These are phyloP conservation scores for Helicorthomorpha holstii DNA, from an alignment of 1,140 invertebrate species.

Conservation along the genomic window DNA sequence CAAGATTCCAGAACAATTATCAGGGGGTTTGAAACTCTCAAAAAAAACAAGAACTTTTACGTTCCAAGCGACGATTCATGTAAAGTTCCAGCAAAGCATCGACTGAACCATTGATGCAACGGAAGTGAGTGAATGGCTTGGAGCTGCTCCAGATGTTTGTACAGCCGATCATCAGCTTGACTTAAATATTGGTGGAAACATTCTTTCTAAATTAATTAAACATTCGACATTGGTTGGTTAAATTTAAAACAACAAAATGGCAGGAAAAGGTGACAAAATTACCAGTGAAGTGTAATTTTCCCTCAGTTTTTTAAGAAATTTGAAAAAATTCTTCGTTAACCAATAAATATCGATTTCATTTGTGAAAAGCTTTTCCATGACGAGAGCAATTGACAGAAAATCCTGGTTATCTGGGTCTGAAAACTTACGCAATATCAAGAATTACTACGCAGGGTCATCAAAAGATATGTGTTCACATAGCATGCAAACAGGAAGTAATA, in stretches of 20 bases:
- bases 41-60: constrained; percentile 15
- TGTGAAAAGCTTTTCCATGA: constrained; percentile 46
- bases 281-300: constrained; percentile 31
- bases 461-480: too few species aligned
- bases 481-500: too few species aligned
- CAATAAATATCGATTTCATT: constrained; percentile 58
- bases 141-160: constrained; percentile 21
- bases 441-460: too few species aligned
- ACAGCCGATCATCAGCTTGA: constrained; percentile 48
- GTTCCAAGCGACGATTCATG: constrained; percentile 52
- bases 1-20: too few species aligned
- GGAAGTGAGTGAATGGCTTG: constrained; percentile 28
- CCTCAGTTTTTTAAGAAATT: constrained; percentile 41
- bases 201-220: too few species aligned
- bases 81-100: constrained; percentile 59
- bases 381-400: constrained; percentile 41
- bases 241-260: too few species aligned
- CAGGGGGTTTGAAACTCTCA: too few species aligned
- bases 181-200: too few species aligned
- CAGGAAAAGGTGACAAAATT: too few species aligned
- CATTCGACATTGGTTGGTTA: too few species aligned
- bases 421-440: too few species aligned
- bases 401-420: constrained; percentile 7
- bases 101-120: constrained; percentile 53
- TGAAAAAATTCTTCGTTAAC: constrained; percentile 51